Evolutionary conservation across 37 sponge, comb jelly and placozoan genomes (phyloP).

Genomic region (Halichondria panicea): DNA sequence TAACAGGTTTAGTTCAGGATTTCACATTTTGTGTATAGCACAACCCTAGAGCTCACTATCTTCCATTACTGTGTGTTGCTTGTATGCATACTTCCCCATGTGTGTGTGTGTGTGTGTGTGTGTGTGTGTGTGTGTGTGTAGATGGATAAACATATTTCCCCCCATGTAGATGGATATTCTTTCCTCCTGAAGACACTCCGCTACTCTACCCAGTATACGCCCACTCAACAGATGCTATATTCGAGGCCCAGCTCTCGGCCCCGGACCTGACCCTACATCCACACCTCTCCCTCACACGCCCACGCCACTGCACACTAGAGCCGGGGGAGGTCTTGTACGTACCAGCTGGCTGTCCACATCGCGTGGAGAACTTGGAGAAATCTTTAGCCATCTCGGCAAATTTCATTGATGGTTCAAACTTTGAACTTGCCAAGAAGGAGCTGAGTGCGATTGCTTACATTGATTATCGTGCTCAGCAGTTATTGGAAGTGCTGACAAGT

Average conservation of each 20-base stretch:
- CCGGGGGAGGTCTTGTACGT: conserved; percentile 84
- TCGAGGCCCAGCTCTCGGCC: conserved; percentile 44
- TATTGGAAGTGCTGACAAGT: conserved; percentile 43
- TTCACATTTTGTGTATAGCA: not conserved
- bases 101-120: not conserved
- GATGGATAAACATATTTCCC: conserved; percentile 1
- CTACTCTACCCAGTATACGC: conserved; percentile 54
- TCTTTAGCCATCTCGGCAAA: conserved; percentile 85
- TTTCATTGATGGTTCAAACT: conserved; percentile 67
- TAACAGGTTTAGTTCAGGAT: not conserved
- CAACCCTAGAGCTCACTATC: no score
- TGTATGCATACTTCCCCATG: no score
- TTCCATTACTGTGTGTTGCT: no score
- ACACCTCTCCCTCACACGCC: conserved; percentile 55
- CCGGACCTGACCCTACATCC: conserved; percentile 41
- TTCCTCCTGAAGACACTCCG: conserved; percentile 64
- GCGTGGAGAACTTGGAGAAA: conserved; percentile 68
- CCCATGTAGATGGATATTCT: conserved; percentile 70
- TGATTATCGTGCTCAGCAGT: conserved; percentile 47
- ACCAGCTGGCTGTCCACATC: conserved; percentile 79
- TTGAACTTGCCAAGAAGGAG: conserved; percentile 50
- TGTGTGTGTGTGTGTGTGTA: not conserved
- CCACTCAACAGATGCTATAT: conserved; percentile 56
- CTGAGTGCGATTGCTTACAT: conserved; percentile 28
- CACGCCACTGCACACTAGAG: conserved; percentile 55